A percentile compares a stretch with the other conserved stretches of the same genome.
These are phyloP conservation scores for Corvus cornix DNA, from an alignment of 2,113 vertebrate genomes.

Conservation along the genomic window DNA sequence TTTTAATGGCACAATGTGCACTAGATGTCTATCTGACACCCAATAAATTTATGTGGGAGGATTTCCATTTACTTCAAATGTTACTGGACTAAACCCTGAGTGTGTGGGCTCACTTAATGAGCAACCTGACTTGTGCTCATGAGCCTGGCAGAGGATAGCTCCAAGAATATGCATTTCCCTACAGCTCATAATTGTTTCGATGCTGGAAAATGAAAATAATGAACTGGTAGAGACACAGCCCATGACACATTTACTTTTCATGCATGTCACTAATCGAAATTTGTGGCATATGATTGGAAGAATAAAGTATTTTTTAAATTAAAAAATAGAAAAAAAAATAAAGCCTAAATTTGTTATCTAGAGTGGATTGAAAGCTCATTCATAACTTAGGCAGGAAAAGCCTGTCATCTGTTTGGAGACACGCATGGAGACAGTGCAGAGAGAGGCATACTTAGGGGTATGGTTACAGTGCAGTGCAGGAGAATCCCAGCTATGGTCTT, in stretches of 20 bases:
- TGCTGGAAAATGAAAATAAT: background rate
- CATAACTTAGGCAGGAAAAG: background rate
- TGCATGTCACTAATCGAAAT: background rate
- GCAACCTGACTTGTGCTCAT: background rate
- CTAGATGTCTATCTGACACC: background rate
- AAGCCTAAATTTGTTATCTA: background rate
- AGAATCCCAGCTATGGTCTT: background rate
- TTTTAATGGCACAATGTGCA: background rate
- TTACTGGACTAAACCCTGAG: background rate
- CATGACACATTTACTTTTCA: background rate
- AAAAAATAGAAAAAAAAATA: background rate
- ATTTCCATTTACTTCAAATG: conserved; percentile 20
- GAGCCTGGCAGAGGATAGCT: background rate
- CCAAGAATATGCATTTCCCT: background rate
- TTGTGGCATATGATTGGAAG: background rate
- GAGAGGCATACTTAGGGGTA: background rate
- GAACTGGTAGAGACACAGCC: background rate
- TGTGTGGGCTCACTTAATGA: conserved; percentile 22
- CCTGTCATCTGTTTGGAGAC: background rate
- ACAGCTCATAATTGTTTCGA: background rate
- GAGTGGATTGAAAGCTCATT: background rate
- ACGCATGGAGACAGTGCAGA: background rate
- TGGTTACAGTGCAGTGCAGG: background rate
- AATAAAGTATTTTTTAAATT: background rate
- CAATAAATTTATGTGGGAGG: background rate